Evolutionary conservation across 2,888 invertebrate species (phyloP).

Genomic region (Laspeyria flexula): DNA sequence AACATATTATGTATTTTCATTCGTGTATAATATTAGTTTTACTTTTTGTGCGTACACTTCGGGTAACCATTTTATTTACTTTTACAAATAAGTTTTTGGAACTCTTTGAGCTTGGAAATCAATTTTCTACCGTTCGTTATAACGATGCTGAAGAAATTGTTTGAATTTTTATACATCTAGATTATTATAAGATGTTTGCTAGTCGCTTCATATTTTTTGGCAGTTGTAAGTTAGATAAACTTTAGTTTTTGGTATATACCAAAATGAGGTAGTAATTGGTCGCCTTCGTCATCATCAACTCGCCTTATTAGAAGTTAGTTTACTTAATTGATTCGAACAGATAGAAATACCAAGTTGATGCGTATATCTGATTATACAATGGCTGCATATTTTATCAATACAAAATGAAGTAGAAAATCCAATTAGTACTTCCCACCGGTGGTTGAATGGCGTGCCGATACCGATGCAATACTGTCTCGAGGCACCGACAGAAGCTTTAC

Average conservation of each 20-base stretch:
- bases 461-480: constrained; percentile 51
- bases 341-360: constrained; percentile 6
- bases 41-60: not conserved
- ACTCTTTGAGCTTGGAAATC: not conserved
- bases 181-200: too few species aligned
- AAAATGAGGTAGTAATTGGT: too few species aligned
- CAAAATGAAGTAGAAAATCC: constrained; percentile 65
- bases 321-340: constrained; percentile 8
- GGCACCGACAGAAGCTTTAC: constrained; percentile 74
- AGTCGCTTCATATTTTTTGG: too few species aligned
- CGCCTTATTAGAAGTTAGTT: not conserved
- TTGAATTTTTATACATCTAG: too few species aligned
- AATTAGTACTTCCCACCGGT: constrained; percentile 59
- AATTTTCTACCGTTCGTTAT: too few species aligned
- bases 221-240: too few species aligned
- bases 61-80: not conserved
- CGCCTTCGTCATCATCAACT: too few species aligned
- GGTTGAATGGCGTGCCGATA: constrained; percentile 56
- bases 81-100: not conserved
- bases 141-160: too few species aligned
- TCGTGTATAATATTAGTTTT: not conserved
- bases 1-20: not conserved
- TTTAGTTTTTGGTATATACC: too few species aligned
- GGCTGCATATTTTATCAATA: constrained; percentile 34
- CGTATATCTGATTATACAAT: constrained; percentile 17